Evolutionary conservation across 92 coral and sea anemone species (phyloP), one percentile per base, ranked within the genome.

Genomic region (Diadumene lineata): DNA sequence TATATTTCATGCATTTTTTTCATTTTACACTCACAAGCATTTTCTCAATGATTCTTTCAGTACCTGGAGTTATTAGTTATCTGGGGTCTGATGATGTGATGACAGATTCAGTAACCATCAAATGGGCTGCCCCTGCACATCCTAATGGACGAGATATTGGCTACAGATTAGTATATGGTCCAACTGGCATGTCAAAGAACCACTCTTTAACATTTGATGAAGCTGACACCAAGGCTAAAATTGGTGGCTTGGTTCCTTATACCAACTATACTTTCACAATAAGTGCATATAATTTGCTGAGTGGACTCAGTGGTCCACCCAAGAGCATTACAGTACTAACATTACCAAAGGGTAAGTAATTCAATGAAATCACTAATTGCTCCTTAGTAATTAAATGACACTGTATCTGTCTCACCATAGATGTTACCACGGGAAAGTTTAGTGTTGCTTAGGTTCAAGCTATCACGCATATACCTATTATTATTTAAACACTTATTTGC

Each of bases 71-170:
- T 44, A 81, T 83, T 25, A 31, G 29, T 11, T n/a, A 11, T 38
- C 26, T 77, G 26, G 24, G 0, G 31, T n/a, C 84, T 11, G 1
- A 25, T 21, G 11, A n/a, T 33, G 60, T 43, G 17, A 22, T 34
- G 31, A n/a, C 65, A 17, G 51, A 23, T 22, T 65, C 73, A 1
- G 31, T 90, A 25, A 23, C 62, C 18, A 28, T 90, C 22, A 48
- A 61, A 0, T 90, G 96, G 96, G 24, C 2, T 0, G 56, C 85
- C 11, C 92, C 96, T 23, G 15, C 25, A 4, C 58, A 31, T 28
- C 85, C 72, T 0, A 90, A 86, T 34, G 96, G 96, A 38, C 33
- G n/a, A n/a, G n/a, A 21, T 22, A 83, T 90, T 53, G 89, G 92
- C 32, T 90, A 86, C 48, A 62, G 17, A 72, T 50, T 90, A 30